Base-by-base conservation (phyloP, 2,113 vertebrate species). In the Eulemur macaco region DNA sequence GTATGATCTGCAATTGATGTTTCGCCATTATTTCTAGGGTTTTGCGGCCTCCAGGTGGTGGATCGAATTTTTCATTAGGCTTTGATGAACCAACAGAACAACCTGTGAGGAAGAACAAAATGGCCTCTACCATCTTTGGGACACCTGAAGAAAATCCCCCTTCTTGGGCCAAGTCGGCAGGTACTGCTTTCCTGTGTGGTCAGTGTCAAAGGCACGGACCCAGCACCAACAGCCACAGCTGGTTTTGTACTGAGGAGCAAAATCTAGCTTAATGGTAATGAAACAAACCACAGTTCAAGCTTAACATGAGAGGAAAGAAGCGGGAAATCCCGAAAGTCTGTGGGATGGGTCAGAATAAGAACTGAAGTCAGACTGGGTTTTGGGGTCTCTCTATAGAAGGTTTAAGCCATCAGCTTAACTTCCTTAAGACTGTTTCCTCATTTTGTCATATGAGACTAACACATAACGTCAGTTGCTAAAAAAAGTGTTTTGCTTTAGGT, bases 81-180 rank as follows among this genome's bases (percentile, higher is more conserved):
- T 99, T 99, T 81, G 99, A 99, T 0, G 99, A 99, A 89, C 99
- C 99, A 31, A 89, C 99, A 98, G 98, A 99, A 74, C 96, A 99
- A 23, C 99, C 99, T 0, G 95, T 97, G 88, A 98, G 99, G 96
- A 99, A 99, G 98, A 99, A 99, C 98, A 99, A 99, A 97, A 99
- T 99, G 99, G 99, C 99, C 93, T 99, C 99, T 92, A 99, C 98
- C 97, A 99, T 99, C 98, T 99, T 99, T 83, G 99, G 99, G 66
- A 99, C 99, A 96, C 99, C 99, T 21, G 99, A 99, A 95, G 99
- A 99, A 94, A 99, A 98, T 50, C 99, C 99, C 27, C 99, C 98
- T 37, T 98, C 99, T 34, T 98, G 98, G 98, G 98, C 98, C 96
- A 98, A 98, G 76, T 93, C 98, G 0, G 96, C 98, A n/a, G 99